Evolutionary conservation across 1,140 invertebrate species (phyloP), one percentile per base, ranked within the genome.

Genomic region (Apolygus lucorum): DNA sequence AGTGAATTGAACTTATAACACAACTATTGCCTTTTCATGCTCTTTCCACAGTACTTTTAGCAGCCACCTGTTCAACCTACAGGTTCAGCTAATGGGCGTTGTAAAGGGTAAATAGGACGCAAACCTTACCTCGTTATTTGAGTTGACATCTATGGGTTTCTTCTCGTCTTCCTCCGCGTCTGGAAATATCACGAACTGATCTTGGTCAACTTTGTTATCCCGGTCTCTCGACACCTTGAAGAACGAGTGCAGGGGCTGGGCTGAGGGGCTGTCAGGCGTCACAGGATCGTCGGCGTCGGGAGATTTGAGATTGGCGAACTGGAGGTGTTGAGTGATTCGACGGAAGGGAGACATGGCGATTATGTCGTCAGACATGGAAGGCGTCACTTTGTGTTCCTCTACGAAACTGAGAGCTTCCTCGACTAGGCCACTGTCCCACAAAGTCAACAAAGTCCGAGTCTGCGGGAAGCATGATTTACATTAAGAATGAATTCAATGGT

Each of bases 381-480:
- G 59, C 24, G 73, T 69, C 69, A 81, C 75, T 74, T 81, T 79
- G 74, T 90, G 86, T 74, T 90, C 86, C 75, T 93, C 91, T 29
- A 94, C 84, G 75, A 91, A 91, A 14, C 84, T 85, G 54, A 93
- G 81, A 0, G 90, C 90, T 77, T 94, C 91, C 77, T 94, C 92
- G 0, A 94, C 89, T 24, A 93, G 80, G 13, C 85, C 85, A 0
- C 90, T 87, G 77, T 93, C 90, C 88, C 91, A 93, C 0, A 93
- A 81, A 67, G 87, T 88, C 8, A 93, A 78, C 29, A 95, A 80
- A 27, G 89, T 89, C 70, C 88, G 83, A 0, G 90, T 91, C 82
- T 84, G 74, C 26, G n/a, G n/a, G n/a, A n/a, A n/a, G n/a, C n/a
- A n/a, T n/a, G n/a, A n/a, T n/a, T n/a, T n/a, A n/a, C n/a, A n/a